Conservation (phyloP, 2,888 invertebrate species). For the Hoplodrina ambigua region DNA sequence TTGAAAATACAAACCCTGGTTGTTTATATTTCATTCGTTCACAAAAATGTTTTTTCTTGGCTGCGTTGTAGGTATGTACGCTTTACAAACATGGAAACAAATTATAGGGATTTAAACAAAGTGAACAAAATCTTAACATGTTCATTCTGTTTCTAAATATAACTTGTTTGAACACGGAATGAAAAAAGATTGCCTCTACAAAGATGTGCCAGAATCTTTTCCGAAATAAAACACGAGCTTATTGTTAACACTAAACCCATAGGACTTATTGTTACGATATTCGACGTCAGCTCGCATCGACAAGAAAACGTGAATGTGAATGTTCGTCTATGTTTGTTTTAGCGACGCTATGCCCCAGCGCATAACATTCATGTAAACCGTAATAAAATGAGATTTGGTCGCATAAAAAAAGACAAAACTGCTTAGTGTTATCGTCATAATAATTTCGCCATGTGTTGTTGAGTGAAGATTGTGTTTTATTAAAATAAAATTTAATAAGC, state of each 20-base stretch:
- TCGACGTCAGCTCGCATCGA: conserved; percentile 63
- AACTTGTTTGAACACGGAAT: not conserved
- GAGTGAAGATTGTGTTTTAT: conserved; percentile 4
- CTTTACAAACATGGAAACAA: not conserved
- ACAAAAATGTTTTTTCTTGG: conserved; percentile 14
- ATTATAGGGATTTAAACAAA: not conserved
- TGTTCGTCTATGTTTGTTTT: conserved; percentile 50
- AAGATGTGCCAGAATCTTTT: conserved; percentile 65
- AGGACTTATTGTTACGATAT: conserved; percentile 71
- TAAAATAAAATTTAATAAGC: conserved; percentile 15
- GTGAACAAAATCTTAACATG: not conserved
- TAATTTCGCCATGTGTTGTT: conserved; percentile 22
- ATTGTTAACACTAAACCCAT: conserved; percentile 73
- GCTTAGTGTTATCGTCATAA: conserved; percentile 30
- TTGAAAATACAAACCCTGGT: conserved; percentile 17
- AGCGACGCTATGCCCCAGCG: conserved; percentile 30
- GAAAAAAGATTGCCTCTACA: conserved; percentile 55
- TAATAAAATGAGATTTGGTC: conserved; percentile 47
- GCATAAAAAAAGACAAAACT: conserved; percentile 30
- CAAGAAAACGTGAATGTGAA: conserved; percentile 41
- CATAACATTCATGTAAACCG: conserved; percentile 58
- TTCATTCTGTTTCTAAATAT: not conserved
- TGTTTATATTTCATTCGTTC: conserved; percentile 10
- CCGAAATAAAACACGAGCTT: conserved; percentile 71
- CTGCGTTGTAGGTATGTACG: conserved; percentile 7